A percentile compares a stretch with the other conserved stretches of the same genome.
Evolutionary conservation across 2,797 vertebrate genomes (phyloP).

Genomic region (Distichodus sexfasciatus): DNA sequence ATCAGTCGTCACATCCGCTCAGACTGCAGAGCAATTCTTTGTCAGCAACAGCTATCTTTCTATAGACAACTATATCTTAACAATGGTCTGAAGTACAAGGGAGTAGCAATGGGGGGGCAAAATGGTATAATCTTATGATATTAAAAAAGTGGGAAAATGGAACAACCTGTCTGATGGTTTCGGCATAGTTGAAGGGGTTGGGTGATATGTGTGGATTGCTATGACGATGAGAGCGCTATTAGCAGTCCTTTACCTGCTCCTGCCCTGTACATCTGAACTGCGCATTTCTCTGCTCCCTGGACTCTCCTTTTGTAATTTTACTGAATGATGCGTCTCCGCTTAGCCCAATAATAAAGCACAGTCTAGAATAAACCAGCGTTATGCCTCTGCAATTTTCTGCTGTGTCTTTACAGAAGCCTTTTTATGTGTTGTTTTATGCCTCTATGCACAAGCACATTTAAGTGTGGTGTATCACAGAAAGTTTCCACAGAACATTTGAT

Average conservation of each 20-base stretch:
- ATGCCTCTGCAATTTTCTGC: conserved; percentile 44
- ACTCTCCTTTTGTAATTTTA: conserved; percentile 98
- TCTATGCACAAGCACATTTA: too few relatives aligned
- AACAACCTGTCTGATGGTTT: conserved; percentile 31
- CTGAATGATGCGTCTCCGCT: conserved; percentile 99
- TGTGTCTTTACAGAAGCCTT: conserved; percentile 39
- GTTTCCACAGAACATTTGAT: too few relatives aligned
- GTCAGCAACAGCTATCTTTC: conserved; percentile 40
- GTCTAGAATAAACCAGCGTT: conserved; percentile 86
- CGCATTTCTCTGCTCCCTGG: conserved; percentile 91
- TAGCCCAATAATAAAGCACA: conserved; percentile 99
- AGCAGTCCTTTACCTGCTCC: conserved; percentile 83
- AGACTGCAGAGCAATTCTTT: conserved; percentile 52
- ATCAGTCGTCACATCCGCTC: conserved; percentile 50
- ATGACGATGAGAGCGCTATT: conserved; percentile 72
- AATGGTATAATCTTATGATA: not conserved
- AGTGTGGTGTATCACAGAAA: too few relatives aligned
- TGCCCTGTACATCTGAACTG: conserved; percentile 87
- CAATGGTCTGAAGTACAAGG: conserved; percentile 62
- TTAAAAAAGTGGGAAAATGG: not conserved
- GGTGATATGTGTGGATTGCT: conserved; percentile 46
- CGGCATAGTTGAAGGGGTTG: conserved; percentile 47
- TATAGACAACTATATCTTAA: conserved; percentile 53
- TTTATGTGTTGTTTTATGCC: conserved; percentile 39
- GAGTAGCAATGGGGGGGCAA: conserved; percentile 41